Percentiles rank a stretch among this genome's conserved stretches.
Conservation (phyloP, 1,140 invertebrate species). For the Bombus affinis region DNA sequence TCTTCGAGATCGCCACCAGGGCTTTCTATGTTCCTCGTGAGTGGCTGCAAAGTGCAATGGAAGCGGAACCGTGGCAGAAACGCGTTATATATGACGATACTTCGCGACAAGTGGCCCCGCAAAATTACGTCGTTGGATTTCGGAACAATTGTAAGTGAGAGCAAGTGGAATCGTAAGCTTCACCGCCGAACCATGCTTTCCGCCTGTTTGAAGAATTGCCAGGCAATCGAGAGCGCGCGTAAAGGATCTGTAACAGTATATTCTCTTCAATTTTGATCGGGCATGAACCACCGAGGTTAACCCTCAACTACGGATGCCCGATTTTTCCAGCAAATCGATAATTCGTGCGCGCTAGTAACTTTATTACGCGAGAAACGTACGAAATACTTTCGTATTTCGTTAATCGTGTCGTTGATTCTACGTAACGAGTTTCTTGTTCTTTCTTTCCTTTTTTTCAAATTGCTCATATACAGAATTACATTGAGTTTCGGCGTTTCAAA, state of each 20-base stretch:
- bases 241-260: background rate
- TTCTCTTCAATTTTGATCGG: no score
- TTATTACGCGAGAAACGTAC: no score
- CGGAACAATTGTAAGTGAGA: constrained; percentile 27
- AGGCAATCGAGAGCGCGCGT: background rate
- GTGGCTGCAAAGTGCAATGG: constrained; percentile 11
- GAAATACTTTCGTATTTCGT: no score
- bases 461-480: background rate
- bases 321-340: no score
- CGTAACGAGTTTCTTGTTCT: no score
- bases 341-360: no score
- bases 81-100: constrained; percentile 14
- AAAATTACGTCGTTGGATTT: background rate
- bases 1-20: background rate
- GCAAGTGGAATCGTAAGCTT: background rate
- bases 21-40: background rate
- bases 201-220: background rate
- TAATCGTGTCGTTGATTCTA: no score
- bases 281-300: no score
- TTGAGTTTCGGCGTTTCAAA: background rate
- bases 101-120: background rate
- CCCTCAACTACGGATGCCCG: no score
- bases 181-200: background rate
- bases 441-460: background rate
- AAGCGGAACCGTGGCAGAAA: background rate